phyloP scores from a whole-genome alignment of 2,888 invertebrate species.

The Bembecia ichneumoniformis region DNA sequence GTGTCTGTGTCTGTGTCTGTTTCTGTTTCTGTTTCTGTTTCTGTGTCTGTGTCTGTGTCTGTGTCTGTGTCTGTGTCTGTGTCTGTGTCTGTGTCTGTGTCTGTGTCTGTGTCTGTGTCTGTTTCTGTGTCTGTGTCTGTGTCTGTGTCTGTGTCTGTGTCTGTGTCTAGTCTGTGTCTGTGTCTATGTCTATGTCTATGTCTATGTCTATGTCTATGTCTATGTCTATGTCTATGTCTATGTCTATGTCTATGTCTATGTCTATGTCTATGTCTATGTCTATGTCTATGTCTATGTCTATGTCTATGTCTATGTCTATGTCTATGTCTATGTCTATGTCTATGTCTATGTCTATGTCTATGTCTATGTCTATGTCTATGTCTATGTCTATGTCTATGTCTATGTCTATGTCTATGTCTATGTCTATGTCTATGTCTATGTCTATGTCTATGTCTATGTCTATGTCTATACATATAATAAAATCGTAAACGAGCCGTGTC shows the following conservation, averaged over 20 bases:
- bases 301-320: not conserved
- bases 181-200: no score
- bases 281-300: not conserved
- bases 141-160: not conserved
- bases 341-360: not conserved
- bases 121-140: no score
- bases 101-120: no score
- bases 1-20: no score
- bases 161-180: no score
- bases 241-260: not conserved
- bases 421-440: no score
- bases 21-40: not conserved
- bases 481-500: no score
- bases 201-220: not conserved
- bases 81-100: not conserved
- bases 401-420: no score
- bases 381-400: no score
- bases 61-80: not conserved
- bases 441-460: no score
- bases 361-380: no score
- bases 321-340: not conserved
- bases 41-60: not conserved
- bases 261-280: not conserved
- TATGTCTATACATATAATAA: no score
- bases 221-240: not conserved